Base-by-base conservation (phyloP, 2,797 vertebrate genomes). In the Aulostomus chinensis region DNA sequence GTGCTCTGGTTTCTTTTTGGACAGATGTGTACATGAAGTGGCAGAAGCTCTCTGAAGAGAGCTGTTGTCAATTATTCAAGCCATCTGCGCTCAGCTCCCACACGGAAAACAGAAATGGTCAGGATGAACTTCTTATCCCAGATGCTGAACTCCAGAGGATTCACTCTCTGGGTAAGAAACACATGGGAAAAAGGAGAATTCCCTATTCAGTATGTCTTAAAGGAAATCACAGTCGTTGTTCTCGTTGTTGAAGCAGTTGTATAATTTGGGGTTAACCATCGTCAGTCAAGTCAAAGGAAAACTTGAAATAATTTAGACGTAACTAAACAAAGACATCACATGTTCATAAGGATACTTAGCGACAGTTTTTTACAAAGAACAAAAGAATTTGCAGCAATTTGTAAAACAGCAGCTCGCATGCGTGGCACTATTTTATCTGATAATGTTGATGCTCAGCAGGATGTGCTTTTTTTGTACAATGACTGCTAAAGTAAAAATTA, bases 121-220 rank as follows among this genome's bases (percentile, higher is more conserved):
- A 55, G 30, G 84, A 93, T 42, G 85, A 91, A 61, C 45, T 93
- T 42, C 58, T 86, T 1, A 87, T 93, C 52, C 78, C 89, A 10
- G 88, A 88, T 47, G 73, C 72, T 11, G 92, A 92, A 64, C 72
- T 92, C 17, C 83, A 83, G 49, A 86, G 86, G 64, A 56, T 93
- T 54, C 64, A 85, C 10, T 17, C 54, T 9, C 59, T 86, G 7
- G 91, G 92, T 93, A 80, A 77, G 74, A 36, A 30, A 22, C 21
- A 54, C 30, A 37, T 10, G 11, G 9, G 12, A 12, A 11, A 31
- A 3, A 31, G 12, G 7, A 31, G 29, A 31, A 10, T 3, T 2
- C n/a, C 1, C 29, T n/a, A n/a, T n/a, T n/a, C n/a, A n/a, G n/a
- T n/a, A n/a, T n/a, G n/a, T n/a, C n/a, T n/a, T n/a, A n/a, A n/a